phyloP scores from a whole-genome alignment of 2,113 vertebrate genomes.

The Prochilodus magdalenae region DNA sequence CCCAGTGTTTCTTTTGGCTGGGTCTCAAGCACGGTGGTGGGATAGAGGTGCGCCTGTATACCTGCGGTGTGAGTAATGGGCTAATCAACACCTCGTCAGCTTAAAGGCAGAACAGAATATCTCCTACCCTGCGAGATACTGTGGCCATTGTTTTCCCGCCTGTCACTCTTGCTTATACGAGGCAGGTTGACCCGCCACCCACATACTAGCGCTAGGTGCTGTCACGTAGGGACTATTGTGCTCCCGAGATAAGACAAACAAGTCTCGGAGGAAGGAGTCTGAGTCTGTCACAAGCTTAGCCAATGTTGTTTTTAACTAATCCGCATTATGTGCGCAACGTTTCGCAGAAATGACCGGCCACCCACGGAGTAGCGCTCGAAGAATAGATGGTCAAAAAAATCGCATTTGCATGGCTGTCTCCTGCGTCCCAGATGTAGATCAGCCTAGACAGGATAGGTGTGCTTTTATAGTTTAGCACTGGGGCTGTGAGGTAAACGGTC shows the following conservation, averaged over 20 bases:
- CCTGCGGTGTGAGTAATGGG: slow-evolving; percentile 64
- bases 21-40: neutral
- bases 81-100: slow-evolving; percentile 65
- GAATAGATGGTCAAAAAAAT: no score
- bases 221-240: neutral
- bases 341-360: neutral
- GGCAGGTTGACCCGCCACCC: slow-evolving; percentile 65
- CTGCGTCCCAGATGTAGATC: no score
- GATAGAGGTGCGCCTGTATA: slow-evolving; percentile 30
- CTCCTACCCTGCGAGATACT: slow-evolving; percentile 53
- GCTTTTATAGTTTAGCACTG: no score
- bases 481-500: no score
- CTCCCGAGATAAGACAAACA: neutral
- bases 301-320: neutral
- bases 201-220: neutral
- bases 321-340: neutral
- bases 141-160: slow-evolving; percentile 65
- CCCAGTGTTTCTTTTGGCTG: slow-evolving; percentile 55
- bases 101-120: slow-evolving; percentile 56
- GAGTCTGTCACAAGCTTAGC: neutral
- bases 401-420: no score
- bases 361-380: neutral
- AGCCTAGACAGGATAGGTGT: no score
- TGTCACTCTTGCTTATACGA: slow-evolving; percentile 28
- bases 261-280: neutral